phyloP scores from a whole-genome alignment of 1,140 invertebrate genomes.

The Uloborus diversus region DNA sequence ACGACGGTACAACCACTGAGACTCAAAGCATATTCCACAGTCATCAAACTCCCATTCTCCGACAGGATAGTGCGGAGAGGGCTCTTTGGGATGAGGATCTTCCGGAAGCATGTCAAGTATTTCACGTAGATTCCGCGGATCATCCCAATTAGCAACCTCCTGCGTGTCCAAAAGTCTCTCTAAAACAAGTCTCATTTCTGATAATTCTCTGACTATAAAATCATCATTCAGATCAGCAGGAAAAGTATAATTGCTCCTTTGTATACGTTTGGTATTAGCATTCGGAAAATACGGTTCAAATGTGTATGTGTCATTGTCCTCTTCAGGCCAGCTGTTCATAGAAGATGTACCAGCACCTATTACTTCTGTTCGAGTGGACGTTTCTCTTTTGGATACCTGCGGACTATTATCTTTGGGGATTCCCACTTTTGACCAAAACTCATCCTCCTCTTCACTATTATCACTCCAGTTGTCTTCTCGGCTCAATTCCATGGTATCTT shows the following conservation, averaged over 20 bases:
- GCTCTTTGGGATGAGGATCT: background rate
- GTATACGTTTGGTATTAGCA: background rate
- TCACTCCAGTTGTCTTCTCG: background rate
- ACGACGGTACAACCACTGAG: constrained; percentile 58
- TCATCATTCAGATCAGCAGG: background rate
- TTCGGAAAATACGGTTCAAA: background rate
- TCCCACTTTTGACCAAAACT: background rate
- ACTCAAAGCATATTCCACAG: constrained; percentile 59
- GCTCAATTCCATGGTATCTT: background rate
- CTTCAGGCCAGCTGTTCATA: background rate
- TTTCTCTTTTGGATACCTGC: too few relatives aligned
- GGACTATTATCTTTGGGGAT: background rate
- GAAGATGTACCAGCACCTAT: background rate
- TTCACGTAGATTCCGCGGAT: background rate
- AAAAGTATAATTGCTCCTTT: background rate
- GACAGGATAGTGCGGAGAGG: constrained; percentile 53
- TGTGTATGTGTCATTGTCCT: background rate
- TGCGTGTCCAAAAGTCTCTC: constrained; percentile 33
- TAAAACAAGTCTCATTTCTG: constrained; percentile 32
- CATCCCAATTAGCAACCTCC: background rate
- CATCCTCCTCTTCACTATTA: background rate
- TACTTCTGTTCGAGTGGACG: too few relatives aligned
- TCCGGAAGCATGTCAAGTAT: constrained; percentile 25
- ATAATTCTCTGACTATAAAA: constrained; percentile 14
- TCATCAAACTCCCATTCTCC: constrained; percentile 53